Evolutionary conservation across 2,797 vertebrate species (phyloP).

Genomic region (Linurgus olivaceus): DNA sequence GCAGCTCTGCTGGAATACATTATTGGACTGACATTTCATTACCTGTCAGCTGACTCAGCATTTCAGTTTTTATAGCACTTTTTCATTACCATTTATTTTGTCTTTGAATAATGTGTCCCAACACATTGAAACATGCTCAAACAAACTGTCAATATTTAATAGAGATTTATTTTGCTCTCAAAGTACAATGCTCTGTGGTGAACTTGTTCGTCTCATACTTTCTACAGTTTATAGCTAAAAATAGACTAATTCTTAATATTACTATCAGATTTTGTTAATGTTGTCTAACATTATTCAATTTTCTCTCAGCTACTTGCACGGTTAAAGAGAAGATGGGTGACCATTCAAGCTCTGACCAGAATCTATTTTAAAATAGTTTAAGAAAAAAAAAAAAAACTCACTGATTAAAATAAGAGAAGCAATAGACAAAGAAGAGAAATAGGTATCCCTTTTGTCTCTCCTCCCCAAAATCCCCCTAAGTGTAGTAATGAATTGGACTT

Average conservation of each 20-base stretch:
- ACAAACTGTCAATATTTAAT: not conserved
- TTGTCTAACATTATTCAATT: not conserved
- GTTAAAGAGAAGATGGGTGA: not conserved
- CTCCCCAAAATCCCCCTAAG: accelerated
- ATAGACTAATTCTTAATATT: not conserved
- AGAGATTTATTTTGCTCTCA: not conserved
- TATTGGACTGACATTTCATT: not conserved
- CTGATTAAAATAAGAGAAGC: not conserved
- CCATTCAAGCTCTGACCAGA: not conserved
- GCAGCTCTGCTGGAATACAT: not conserved
- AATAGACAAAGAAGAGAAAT: not conserved
- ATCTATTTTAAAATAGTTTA: not conserved
- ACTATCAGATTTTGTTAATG: not conserved
- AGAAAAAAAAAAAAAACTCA: not conserved
- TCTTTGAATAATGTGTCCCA: not conserved
- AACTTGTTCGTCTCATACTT: not conserved
- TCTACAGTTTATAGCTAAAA: not conserved
- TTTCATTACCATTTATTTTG: not conserved
- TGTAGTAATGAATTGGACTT: not conserved
- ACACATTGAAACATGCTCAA: not conserved
- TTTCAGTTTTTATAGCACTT: not conserved
- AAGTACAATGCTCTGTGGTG: not conserved
- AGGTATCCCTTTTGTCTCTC: accelerated
- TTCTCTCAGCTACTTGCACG: not conserved
- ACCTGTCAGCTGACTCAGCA: not conserved